Conservation (phyloP, 2,888 invertebrate species). For the Caenorhabditis sulstoni region DNA sequence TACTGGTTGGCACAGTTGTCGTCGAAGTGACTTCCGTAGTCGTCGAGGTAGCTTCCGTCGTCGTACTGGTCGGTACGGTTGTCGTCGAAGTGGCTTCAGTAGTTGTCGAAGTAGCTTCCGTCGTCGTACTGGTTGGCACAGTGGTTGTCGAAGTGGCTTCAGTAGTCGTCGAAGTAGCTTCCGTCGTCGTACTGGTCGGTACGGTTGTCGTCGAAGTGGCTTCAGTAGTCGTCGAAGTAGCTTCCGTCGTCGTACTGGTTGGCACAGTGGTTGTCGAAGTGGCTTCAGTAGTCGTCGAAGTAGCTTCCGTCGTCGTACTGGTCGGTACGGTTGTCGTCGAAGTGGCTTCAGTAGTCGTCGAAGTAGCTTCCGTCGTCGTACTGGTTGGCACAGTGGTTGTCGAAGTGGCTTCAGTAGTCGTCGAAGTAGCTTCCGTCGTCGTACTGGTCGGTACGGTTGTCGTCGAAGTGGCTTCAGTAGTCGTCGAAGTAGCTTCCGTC, state of each 20-base stretch:
- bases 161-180: slow-evolving; percentile 11
- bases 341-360: slow-evolving; percentile 16
- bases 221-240: slow-evolving; percentile 23
- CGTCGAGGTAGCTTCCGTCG: slow-evolving; percentile 10
- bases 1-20: slow-evolving; percentile 8
- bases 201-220: slow-evolving; percentile 16
- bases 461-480: slow-evolving; percentile 8
- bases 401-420: slow-evolving; percentile 11
- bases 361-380: slow-evolving; percentile 7
- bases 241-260: slow-evolving; percentile 13
- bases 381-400: too few species aligned
- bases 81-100: slow-evolving; percentile 30
- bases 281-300: slow-evolving; percentile 7
- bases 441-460: slow-evolving; percentile 8
- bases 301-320: slow-evolving; percentile 2
- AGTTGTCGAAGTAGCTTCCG: slow-evolving; percentile 12
- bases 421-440: slow-evolving; percentile 9
- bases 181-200: too few species aligned
- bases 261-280: too few species aligned
- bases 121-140: background rate
- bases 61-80: slow-evolving; percentile 1
- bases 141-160: slow-evolving; percentile 18
- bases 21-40: slow-evolving; percentile 24
- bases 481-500: slow-evolving; percentile 16
- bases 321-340: slow-evolving; percentile 24